These are phyloP conservation scores for Tenthredo distinguenda DNA, from an alignment of 2,888 invertebrate species.

Conservation along the genomic window DNA sequence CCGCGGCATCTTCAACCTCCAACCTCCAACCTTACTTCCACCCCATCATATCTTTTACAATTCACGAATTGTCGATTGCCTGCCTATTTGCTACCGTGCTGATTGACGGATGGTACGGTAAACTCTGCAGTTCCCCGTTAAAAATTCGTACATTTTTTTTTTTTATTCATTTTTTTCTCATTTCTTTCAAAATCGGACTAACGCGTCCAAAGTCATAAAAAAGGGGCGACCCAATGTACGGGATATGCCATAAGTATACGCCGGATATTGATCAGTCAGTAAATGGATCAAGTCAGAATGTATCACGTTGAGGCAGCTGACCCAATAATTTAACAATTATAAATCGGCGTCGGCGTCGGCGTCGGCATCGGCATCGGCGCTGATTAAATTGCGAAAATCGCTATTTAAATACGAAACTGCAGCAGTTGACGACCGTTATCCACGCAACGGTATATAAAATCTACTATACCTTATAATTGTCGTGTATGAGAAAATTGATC, in stretches of 20 bases:
- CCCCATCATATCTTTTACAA: neutral
- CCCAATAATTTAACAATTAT: neutral
- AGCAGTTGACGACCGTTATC: slow-evolving; percentile 48
- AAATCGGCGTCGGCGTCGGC: neutral
- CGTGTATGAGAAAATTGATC: slow-evolving; percentile 62
- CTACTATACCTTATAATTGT: slow-evolving; percentile 64
- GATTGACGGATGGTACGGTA: neutral
- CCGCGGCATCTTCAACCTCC: slow-evolving; percentile 48
- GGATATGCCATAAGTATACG: slow-evolving; percentile 35
- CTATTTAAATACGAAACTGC: slow-evolving; percentile 27
- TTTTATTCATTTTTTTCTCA: neutral
- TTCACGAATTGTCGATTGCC: slow-evolving; percentile 39
- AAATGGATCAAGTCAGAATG: slow-evolving; percentile 28
- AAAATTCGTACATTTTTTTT: slow-evolving; percentile 6
- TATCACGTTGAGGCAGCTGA: slow-evolving; percentile 33
- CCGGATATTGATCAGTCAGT: slow-evolving; percentile 18
- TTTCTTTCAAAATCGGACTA: neutral
- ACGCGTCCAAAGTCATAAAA: slow-evolving; percentile 9
- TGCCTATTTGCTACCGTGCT: slow-evolving; percentile 40
- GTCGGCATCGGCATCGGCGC: neutral
- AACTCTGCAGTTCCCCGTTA: slow-evolving; percentile 33
- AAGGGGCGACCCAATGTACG: slow-evolving; percentile 26
- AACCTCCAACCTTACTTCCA: slow-evolving; percentile 19
- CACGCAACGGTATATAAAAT: slow-evolving; percentile 68
- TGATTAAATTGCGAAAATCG: neutral